Percentiles rank a stretch among this genome's conserved stretches.
Conservation (phyloP, 2,888 invertebrate species). For the Hofmannophila pseudospretella region DNA sequence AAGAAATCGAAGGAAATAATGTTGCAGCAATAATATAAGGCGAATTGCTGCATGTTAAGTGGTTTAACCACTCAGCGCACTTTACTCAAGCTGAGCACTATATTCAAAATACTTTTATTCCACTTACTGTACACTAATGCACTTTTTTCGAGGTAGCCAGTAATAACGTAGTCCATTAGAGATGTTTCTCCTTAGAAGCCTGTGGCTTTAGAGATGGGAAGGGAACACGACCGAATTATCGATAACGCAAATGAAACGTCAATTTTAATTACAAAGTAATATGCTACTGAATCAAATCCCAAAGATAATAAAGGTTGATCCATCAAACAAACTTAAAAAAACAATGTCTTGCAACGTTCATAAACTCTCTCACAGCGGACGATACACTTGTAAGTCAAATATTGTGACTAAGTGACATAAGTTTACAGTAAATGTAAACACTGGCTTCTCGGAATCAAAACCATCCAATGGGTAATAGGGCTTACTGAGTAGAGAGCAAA, state of each 20-base stretch:
- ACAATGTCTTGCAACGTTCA: conserved; percentile 34
- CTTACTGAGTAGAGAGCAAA: conserved; percentile 68
- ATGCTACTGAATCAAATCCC: conserved; percentile 17
- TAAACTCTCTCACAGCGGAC: conserved; percentile 53
- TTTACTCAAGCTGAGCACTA: conserved; percentile 65
- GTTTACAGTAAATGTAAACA: conserved; percentile 67
- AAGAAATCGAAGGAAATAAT: conserved; percentile 41
- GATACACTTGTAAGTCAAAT: conserved; percentile 50
- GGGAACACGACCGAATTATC: conserved; percentile 15
- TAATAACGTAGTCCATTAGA: conserved; percentile 68
- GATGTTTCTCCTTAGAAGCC: conserved; percentile 52
- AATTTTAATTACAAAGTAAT: too few species aligned
- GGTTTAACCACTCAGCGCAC: conserved; percentile 62
- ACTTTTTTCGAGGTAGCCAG: conserved; percentile 62
- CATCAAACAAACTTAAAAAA: conserved; percentile 42
- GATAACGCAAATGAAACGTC: not conserved
- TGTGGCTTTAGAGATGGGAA: conserved; percentile 39
- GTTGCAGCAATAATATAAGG: conserved; percentile 57
- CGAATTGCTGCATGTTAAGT: conserved; percentile 63
- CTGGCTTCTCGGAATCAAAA: conserved; percentile 67
- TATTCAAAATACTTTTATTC: conserved; percentile 72
- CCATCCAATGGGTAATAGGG: conserved; percentile 66
- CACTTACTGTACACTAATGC: conserved; percentile 69
- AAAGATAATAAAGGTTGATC: conserved; percentile 29
- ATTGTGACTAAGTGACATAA: conserved; percentile 60